Percentiles rank a stretch among this genome's conserved stretches.
Conservation (phyloP, 2,113 vertebrate genomes). For the Desmodus rotundus region DNA sequence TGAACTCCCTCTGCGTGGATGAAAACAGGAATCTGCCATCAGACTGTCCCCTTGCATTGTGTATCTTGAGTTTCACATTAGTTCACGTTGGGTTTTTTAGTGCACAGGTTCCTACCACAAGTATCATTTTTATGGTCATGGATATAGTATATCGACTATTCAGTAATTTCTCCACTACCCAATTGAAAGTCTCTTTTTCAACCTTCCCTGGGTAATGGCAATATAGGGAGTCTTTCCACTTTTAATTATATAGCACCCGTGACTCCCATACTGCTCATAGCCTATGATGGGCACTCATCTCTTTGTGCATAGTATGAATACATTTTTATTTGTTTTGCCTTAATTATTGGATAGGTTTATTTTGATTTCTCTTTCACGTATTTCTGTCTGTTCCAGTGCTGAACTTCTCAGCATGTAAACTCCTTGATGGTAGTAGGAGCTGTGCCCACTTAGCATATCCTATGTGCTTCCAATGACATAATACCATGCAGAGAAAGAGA, state of each 20-base stretch:
- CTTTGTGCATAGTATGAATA: neutral
- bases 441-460: neutral
- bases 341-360: neutral
- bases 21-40: neutral
- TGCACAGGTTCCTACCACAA: neutral
- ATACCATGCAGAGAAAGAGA: neutral
- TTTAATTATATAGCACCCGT: neutral
- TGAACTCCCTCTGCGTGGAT: neutral
- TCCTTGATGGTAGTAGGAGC: neutral
- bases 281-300: neutral
- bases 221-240: neutral
- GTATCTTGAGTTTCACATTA: neutral
- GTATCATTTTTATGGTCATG: neutral
- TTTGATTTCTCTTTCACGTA: neutral
- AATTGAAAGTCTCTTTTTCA: neutral
- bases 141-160: neutral
- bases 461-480: neutral
- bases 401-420: neutral
- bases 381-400: neutral
- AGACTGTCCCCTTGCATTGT: neutral
- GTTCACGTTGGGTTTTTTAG: neutral
- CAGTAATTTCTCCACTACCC: neutral
- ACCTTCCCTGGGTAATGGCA: neutral
- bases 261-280: neutral
- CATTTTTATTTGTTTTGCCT: neutral